These are phyloP conservation scores for Chaenocephalus aceratus DNA, from an alignment of 2,113 vertebrate species.

Conservation along the genomic window DNA sequence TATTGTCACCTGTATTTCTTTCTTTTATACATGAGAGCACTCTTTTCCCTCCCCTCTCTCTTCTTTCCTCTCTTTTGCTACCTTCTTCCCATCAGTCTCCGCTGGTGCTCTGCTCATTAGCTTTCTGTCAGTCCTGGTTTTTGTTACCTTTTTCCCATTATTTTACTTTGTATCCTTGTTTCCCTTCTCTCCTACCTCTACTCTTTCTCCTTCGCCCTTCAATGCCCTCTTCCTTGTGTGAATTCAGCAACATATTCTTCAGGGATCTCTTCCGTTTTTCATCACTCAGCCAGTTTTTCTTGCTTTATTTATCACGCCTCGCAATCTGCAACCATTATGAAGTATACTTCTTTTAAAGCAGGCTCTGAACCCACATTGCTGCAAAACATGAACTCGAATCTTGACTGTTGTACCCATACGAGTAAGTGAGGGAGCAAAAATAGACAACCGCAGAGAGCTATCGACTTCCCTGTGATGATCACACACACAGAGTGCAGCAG, in stretches of 20 bases:
- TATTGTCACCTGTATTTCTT: not conserved
- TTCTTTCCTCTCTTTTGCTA: conserved; percentile 46
- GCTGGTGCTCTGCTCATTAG: conserved; percentile 78
- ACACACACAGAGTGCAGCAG: not conserved
- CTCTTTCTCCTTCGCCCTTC: not conserved
- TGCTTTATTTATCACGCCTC: conserved; percentile 9
- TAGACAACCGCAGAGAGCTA: conserved; percentile 38
- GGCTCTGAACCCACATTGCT: conserved; percentile 55
- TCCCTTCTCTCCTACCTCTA: conserved; percentile 2
- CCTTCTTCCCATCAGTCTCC: conserved; percentile 60
- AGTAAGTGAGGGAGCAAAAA: conserved; percentile 35
- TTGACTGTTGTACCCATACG: conserved; percentile 59
- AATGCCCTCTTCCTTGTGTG: conserved; percentile 27
- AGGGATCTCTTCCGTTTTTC: conserved; percentile 30
- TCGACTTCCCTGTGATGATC: conserved; percentile 24
- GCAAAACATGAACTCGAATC: conserved; percentile 48
- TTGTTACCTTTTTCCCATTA: conserved; percentile 23
- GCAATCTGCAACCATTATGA: conserved; percentile 20
- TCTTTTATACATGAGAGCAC: conserved; percentile 13
- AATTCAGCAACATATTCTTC: conserved; percentile 27
- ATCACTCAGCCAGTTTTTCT: conserved; percentile 21
- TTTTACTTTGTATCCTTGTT: conserved; percentile 32
- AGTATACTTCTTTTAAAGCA: conserved; percentile 39
- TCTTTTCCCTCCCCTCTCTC: conserved; percentile 11
- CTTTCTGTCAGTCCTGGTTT: conserved; percentile 76